Base-by-base conservation (phyloP, 2,797 vertebrate species). In the Lagocephalus sceleratus region DNA sequence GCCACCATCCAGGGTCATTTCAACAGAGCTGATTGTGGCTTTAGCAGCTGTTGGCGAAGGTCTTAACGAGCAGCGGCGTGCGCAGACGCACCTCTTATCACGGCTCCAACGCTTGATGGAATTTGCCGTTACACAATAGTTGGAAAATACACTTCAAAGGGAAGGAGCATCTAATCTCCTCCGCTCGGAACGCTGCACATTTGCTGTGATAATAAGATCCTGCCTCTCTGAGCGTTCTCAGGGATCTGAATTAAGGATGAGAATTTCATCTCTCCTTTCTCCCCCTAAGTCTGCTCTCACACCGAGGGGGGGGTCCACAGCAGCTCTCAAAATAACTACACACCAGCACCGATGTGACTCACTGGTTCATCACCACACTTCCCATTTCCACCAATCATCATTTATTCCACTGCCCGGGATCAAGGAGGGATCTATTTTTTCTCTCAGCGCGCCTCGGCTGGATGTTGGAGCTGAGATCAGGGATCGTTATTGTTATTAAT, bases 111-210 rank as follows among this genome's bases (percentile, higher is more conserved):
- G 83, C 80, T 87, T 88, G 85, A 86, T 87, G 85, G 85, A 89
- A 86, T 88, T 88, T 86, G 85, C 83, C 79, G 65, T 66, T 52
- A 15, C 84, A 86, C 87, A 88, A 85, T 88, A 85, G 78, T 71
- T 39, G 81, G 71, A 76, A 89, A 86, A 83, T 81, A 82, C 66
- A 88, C 87, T 85, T 90, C 88, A 89, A 86, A 88, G 85, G 71
- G 61, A 68, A 78, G 82, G 83, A 76, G 76, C 81, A 81, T 89
- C 87, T 89, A 86, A 89, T 90, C 85, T 87, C 63, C 77, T 79
- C 75, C 66, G 78, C 83, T 82, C 75, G 81, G 79, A 66, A 70
- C 78, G 76, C 65, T 83, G 80, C 79, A 78, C 74, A 87, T 87
- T 78, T 75, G 60, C 73, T 78, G 83, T 75, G 77, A 85, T 88